Conservation (phyloP, 2,797 vertebrate genomes). For the Nyctibius grandis region DNA sequence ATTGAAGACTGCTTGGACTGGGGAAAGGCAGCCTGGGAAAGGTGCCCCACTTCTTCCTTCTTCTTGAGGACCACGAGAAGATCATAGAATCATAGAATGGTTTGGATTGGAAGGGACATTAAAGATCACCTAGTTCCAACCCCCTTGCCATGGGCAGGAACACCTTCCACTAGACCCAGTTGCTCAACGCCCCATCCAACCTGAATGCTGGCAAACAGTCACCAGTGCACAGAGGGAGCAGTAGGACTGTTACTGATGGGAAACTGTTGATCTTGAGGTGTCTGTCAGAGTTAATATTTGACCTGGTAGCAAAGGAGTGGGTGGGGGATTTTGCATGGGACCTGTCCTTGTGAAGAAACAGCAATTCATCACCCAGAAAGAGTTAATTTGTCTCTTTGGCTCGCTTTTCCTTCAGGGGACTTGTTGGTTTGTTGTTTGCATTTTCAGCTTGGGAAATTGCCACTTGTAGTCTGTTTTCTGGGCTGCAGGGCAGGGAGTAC, state of each 20-base stretch:
- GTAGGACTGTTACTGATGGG: neutral
- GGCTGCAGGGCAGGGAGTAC: fast-evolving
- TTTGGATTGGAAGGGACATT: no score
- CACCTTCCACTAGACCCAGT: no score
- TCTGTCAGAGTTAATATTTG: neutral
- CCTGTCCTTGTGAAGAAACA: neutral
- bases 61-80: neutral
- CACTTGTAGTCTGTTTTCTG: neutral
- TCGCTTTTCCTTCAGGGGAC: neutral
- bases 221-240: neutral
- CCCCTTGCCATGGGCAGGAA: no score
- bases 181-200: no score
- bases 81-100: no score
- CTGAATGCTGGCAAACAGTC: neutral
- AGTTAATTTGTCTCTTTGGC: neutral
- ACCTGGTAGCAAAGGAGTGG: neutral
- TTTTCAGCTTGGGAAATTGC: neutral
- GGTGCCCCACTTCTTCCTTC: neutral
- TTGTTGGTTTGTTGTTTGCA: neutral
- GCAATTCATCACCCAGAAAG: neutral
- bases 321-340: neutral
- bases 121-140: no score
- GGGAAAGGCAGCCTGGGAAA: neutral
- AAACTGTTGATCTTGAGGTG: neutral
- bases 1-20: neutral